A percentile compares a stretch with the other conserved stretches of the same genome.
These are phyloP conservation scores for Triops longicaudatus DNA, from an alignment of 1,140 invertebrate species.

Conservation along the genomic window DNA sequence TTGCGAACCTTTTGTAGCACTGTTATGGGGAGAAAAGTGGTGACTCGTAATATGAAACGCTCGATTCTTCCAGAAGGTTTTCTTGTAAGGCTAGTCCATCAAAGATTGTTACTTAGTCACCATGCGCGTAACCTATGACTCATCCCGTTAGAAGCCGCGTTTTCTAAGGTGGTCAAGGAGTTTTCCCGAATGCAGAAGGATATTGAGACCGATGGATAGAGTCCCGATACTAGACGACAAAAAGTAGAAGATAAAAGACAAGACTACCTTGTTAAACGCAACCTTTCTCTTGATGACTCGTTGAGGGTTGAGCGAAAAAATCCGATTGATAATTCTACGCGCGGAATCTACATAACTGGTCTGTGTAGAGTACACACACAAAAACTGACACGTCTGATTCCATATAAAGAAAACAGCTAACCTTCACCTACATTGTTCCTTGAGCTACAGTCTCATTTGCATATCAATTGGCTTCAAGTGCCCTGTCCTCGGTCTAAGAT, in stretches of 20 bases:
- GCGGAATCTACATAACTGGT: background rate
- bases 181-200: background rate
- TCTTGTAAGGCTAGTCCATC: background rate
- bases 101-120: background rate
- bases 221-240: too few relatives aligned
- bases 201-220: too few relatives aligned
- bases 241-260: background rate
- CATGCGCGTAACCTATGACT: background rate
- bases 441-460: background rate
- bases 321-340: background rate
- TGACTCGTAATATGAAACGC: background rate
- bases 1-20: background rate
- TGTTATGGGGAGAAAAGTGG: background rate
- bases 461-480: background rate
- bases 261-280: background rate
- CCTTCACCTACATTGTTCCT: slow-evolving; percentile 6
- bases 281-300: slow-evolving; percentile 12
- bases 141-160: background rate
- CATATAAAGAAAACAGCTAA: background rate
- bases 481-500: background rate
- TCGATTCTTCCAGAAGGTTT: background rate
- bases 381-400: background rate
- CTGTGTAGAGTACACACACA: background rate
- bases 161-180: background rate
- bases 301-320: background rate